A percentile compares a stretch with the other conserved stretches of the same genome.
These are phyloP conservation scores for Trogon melanurus DNA, from an alignment of 2,113 vertebrate species.

Conservation along the genomic window DNA sequence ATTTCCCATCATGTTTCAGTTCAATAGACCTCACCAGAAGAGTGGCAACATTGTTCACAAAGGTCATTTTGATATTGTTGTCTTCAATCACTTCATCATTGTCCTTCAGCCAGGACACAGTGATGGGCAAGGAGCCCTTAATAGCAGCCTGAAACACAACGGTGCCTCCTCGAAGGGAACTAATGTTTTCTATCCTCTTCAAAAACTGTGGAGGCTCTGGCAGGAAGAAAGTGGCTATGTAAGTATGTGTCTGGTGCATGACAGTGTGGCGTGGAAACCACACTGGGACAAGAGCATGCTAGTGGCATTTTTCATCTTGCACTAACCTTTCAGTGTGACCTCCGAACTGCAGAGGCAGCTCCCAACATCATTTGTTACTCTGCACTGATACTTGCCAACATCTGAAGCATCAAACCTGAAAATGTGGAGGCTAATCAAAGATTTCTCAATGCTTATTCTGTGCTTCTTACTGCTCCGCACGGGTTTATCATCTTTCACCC, in stretches of 20 bases:
- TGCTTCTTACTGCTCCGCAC: conserved; percentile 91
- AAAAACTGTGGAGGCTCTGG: conserved; percentile 93
- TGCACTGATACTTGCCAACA: conserved; percentile 89
- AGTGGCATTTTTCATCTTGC: neutral
- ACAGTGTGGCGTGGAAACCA: neutral
- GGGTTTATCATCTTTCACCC: conserved; percentile 88
- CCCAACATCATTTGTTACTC: conserved; percentile 91
- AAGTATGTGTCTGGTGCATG: neutral
- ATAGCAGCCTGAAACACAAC: conserved; percentile 87
- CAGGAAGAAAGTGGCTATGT: conserved; percentile 54
- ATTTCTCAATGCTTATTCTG: conserved; percentile 86
- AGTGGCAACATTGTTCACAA: conserved; percentile 87
- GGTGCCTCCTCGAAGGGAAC: conserved; percentile 84
- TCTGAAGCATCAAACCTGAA: conserved; percentile 88
- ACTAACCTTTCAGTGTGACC: conserved; percentile 93
- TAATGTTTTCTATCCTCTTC: conserved; percentile 89
- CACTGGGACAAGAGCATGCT: neutral
- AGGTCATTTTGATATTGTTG: conserved; percentile 87
- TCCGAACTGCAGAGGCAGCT: conserved; percentile 85
- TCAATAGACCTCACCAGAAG: conserved; percentile 87
- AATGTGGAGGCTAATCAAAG: conserved; percentile 86
- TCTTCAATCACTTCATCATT: conserved; percentile 92
- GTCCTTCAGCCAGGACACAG: conserved; percentile 92
- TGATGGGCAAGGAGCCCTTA: conserved; percentile 92
- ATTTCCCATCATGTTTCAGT: conserved; percentile 90